These are phyloP conservation scores for Xiphophorus hellerii DNA, from an alignment of 2,113 vertebrate species.

Conservation along the genomic window DNA sequence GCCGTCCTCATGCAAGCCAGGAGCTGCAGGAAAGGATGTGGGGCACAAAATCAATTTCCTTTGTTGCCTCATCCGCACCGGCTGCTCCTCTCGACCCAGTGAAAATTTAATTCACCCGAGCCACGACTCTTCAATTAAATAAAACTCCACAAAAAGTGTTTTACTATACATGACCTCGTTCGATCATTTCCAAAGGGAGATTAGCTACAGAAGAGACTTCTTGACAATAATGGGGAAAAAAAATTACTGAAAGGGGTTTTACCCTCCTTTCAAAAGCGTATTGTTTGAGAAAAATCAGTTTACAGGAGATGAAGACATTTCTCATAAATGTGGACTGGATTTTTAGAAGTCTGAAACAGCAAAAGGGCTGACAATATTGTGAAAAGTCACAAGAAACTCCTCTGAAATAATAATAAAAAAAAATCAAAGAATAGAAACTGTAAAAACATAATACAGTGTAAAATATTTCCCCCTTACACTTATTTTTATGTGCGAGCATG, in stretches of 20 bases:
- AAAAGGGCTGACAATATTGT: background rate
- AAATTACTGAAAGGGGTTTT: constrained; percentile 18
- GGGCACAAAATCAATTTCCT: constrained; percentile 77
- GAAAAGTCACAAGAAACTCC: constrained; percentile 21
- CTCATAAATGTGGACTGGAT: background rate
- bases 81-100: constrained; percentile 53
- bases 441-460: constrained; percentile 19
- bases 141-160: constrained; percentile 54
- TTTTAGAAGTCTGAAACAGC: background rate
- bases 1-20: constrained; percentile 22
- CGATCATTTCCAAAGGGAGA: constrained; percentile 51
- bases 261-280: constrained; percentile 4
- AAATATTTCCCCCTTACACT: constrained; percentile 24
- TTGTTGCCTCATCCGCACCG: constrained; percentile 45
- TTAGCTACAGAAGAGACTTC: constrained; percentile 60
- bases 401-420: constrained; percentile 21
- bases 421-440: background rate
- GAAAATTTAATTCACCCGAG: constrained; percentile 67
- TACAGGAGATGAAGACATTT: constrained; percentile 5
- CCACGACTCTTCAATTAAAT: constrained; percentile 74
- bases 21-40: constrained; percentile 54
- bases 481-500: constrained; percentile 19
- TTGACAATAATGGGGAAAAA: constrained; percentile 46
- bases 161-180: constrained; percentile 51
- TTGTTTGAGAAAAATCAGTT: background rate